A percentile compares a stretch with the other conserved stretches of the same genome.
Evolutionary conservation across 2,113 vertebrate species (phyloP).

Genomic region (Neolamprologus sp.): DNA sequence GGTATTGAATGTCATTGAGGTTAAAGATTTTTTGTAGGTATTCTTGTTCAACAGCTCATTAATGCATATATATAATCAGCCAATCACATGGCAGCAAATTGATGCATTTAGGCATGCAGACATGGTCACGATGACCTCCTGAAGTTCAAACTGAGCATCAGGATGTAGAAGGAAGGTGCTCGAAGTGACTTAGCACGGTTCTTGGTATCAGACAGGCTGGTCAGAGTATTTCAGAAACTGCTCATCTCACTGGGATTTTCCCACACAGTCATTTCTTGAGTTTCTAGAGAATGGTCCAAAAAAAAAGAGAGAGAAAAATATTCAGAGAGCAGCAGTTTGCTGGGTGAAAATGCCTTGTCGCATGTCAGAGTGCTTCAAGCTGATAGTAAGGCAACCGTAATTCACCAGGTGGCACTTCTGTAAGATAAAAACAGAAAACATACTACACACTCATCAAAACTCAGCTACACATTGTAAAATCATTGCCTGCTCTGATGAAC

Average conservation of each 20-base stretch:
- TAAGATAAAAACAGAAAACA: not conserved
- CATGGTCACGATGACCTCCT: not conserved
- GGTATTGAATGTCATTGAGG: not conserved
- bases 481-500: not conserved
- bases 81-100: not conserved
- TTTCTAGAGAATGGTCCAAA: not conserved
- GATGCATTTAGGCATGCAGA: not conserved
- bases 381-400: not conserved
- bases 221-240: not conserved
- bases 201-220: not conserved
- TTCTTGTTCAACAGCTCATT: not conserved
- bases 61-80: accelerated
- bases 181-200: not conserved
- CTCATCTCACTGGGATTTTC: not conserved
- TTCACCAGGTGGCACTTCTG: not conserved
- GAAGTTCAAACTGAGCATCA: not conserved
- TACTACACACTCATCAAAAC: not conserved
- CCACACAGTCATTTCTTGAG: not conserved
- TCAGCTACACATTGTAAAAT: not conserved
- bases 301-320: not conserved
- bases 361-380: not conserved
- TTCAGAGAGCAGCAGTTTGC: not conserved
- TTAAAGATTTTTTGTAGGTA: not conserved
- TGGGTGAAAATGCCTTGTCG: not conserved
- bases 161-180: not conserved